Base-by-base conservation (phyloP, 2,888 invertebrate species). In the Vandiemenella viatica region DNA sequence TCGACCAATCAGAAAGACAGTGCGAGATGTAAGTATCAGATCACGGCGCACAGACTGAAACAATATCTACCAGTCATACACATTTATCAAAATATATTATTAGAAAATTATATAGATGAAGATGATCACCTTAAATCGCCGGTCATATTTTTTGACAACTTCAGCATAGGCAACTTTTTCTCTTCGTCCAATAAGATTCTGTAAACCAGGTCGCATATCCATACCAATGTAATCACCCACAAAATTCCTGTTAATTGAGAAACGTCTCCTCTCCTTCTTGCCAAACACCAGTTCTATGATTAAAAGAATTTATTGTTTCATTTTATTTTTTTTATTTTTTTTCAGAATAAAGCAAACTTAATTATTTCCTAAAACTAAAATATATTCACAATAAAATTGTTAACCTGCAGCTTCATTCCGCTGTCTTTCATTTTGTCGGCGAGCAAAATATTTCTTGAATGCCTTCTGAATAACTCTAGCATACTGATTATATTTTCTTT, bases 191-290 rank as follows among this genome's bases (percentile, higher is more conserved):
- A 78, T 69, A 21, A 80, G 62, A 43, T 69, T 68, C 52, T 68
- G 67, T 20, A 78, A 62, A 13, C 69, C 71, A 6, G 78, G 76
- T 52, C 71, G 69, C 53, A 73, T 67, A 50, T 80, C 79, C 56
- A 80, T 59, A 1, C 79, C 80, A 53, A 81, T 76, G 62, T 81
- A 81, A 62, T 81, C 80, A 5, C 79, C 79, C 37, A 75, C 72
- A 63, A 79, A 81, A 61, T 76, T 75, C 50, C 80, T 66, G 62
- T 80, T 79, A 18, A 81, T 58, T 53, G 79, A 79, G 59, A 67
- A 71, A 6, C 70, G 62, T 52, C 78, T 65, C 7, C 81, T 66
- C 59, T 80, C 76, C 60, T 81, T 81, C 60, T 74, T 74, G 3
- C 67, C 66, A 57, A 62, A 67, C n/a, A 70, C 60, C 50, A 70